Evolutionary conservation across 2,888 invertebrate genomes (phyloP).

Genomic region (Perithous albicinctus): DNA sequence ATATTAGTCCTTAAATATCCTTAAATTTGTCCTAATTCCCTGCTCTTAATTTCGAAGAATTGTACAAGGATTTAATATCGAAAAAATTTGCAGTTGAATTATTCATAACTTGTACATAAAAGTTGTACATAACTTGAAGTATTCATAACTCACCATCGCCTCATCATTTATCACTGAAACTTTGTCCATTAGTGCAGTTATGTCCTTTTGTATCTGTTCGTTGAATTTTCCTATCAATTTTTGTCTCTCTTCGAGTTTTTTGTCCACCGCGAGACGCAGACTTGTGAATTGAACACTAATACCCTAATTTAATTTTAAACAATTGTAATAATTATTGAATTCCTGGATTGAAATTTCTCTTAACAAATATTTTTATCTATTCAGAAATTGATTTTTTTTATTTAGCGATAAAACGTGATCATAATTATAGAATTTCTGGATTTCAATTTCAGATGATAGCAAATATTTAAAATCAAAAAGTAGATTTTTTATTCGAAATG

Average conservation of each 20-base stretch:
- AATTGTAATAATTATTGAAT: neutral
- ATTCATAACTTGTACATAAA: too few relatives aligned
- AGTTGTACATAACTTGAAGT: too few relatives aligned
- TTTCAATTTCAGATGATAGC: neutral
- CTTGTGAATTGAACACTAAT: conserved; percentile 88
- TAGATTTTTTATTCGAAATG: too few relatives aligned
- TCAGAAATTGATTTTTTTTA: too few relatives aligned
- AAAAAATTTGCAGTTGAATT: too few relatives aligned
- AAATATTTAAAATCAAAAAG: too few relatives aligned
- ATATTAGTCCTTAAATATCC: too few relatives aligned
- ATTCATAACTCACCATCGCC: conserved; percentile 86
- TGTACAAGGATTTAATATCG: neutral
- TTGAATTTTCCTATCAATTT: conserved; percentile 90
- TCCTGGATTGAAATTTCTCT: neutral
- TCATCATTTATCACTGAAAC: conserved; percentile 91
- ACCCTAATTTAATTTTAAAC: conserved; percentile 81
- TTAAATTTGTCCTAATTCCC: too few relatives aligned
- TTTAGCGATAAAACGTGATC: too few relatives aligned
- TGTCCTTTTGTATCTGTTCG: conserved; percentile 91
- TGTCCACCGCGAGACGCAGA: conserved; percentile 90
- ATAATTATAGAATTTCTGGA: neutral
- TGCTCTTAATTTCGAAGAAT: too few relatives aligned
- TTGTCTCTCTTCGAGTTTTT: conserved; percentile 89
- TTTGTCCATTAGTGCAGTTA: conserved; percentile 89
- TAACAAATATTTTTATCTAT: too few relatives aligned